Evolutionary conservation across 2,888 invertebrate species (phyloP), one percentile per base, ranked within the genome.

Genomic region (Busseola fusca): DNA sequence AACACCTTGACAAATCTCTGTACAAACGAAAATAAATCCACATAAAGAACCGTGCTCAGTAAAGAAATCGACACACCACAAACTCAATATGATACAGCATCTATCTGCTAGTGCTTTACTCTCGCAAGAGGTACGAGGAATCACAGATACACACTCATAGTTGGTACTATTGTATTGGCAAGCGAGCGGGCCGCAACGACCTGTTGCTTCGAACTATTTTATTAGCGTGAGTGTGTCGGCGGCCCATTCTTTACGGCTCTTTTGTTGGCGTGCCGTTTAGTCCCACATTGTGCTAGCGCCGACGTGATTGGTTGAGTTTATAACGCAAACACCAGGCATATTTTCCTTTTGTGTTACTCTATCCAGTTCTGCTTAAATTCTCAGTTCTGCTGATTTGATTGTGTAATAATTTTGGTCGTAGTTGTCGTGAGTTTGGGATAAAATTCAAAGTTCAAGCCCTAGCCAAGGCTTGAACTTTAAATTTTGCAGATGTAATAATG

Each of bases 161-260:
- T 88, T 87, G 87, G 88, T 90, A 88, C 89, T 88, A 93, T 94
- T 93, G 94, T 93, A 90, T 90, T 90, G 91, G 74, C 86, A 85
- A 80, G 86, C 88, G 87, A 77, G 77, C 85, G 87, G 86, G 86
- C 92, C 90, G 81, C 82, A 85, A 83, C 91, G 90, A 95, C 95
- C 95, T 95, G 95, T 95, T 95, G 95, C 95, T 82, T 88, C 87
- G 90, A 94, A 94, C 95, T 95, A 95, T 95, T 95, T 95, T 95
- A 95, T 95, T 95, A 95, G 94, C 91, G 88, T 90, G 91, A 91
- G 92, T 93, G 91, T 93, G 94, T 93, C 89, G 94, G 92, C 91
- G 93, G 92, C 87, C 94, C 93, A 95, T 95, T 95, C 95, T 95
- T 95, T 95, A 95, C 92, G 91, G 92, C 91, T 91, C 94, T 93